Evolutionary conservation across 2,888 invertebrate species (phyloP).

Genomic region (Teleogryllus oceanicus): DNA sequence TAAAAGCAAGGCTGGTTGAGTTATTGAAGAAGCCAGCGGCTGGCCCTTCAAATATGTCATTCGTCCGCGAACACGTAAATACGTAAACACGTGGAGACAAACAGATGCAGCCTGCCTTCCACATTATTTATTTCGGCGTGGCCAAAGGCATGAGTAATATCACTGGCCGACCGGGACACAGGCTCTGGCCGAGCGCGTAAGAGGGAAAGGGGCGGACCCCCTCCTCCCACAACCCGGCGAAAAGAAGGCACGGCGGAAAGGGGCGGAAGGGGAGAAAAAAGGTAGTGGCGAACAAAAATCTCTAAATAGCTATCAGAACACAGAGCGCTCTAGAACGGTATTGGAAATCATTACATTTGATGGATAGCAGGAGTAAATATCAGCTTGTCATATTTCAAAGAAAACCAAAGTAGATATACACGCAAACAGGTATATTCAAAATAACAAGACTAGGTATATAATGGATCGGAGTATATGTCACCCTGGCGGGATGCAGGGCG

Average conservation of each 20-base stretch:
- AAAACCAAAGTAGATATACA: conserved; percentile 3
- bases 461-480: neutral
- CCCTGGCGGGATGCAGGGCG: neutral
- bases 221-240: neutral
- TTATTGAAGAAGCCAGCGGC: neutral
- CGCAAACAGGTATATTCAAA: conserved; percentile 2
- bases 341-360: conserved; percentile 11
- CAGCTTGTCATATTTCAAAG: neutral
- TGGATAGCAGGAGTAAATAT: conserved; percentile 11
- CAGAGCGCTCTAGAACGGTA: neutral
- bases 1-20: neutral
- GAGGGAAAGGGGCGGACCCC: neutral
- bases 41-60: neutral
- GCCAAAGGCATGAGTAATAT: neutral
- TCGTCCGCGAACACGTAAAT: conserved; percentile 1
- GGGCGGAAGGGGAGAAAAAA: neutral
- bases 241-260: neutral
- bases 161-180: neutral
- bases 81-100: conserved; percentile 11
- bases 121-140: neutral
- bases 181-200: neutral
- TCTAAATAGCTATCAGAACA: conserved; percentile 3
- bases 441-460: neutral
- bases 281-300: neutral
- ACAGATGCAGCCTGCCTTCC: neutral